Base-by-base conservation (phyloP, 2,113 vertebrate species). In the Hemichromis elongatus region DNA sequence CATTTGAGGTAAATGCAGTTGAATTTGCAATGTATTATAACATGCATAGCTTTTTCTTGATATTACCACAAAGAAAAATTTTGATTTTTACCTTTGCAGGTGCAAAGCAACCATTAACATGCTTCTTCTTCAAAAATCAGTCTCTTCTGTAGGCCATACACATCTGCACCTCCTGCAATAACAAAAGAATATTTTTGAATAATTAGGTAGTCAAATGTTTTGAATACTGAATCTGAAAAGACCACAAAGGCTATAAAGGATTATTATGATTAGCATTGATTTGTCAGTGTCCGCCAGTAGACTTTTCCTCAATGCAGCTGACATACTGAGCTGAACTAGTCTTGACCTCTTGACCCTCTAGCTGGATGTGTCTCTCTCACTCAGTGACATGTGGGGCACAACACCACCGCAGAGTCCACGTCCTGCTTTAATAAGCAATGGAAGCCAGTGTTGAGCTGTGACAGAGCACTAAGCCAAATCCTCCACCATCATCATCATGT, bases 331-430 rank as follows among this genome's bases (percentile, higher is more conserved):
- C 66, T 84, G 91, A 93, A 94, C 92, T 92, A 52, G 77, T 92
- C 90, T 92, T 93, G 93, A 93, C 92, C 94, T 86, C 87, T 59
- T 93, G 91, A 94, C 94, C 94, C 55, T 84, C 3, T 12, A n/a
- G 3, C 88, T 85, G 79, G 85, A 37, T 83, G 89, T 6, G 89
- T 87, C 84, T 90, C 45, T 40, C 59, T 82, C 75, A 4, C 86
- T 59, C 81, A 18, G 68, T 35, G 83, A 80, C 89, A 88, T 75
- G 84, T 19, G 59, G 80, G 88, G 26, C 35, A 5, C 75, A 42
- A 33, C 86, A 47, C 59, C 68, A 83, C 66, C 66, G 35, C 81
- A 33, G 79, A 18, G 3, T 28, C 50, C 52, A 6, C 21, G 68
- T 7, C 8, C 86, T 70, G 80, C 10, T 19, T 10, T 2, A 4